Base-by-base conservation (phyloP, 2,888 invertebrate species). In the Lamproptera curius region DNA sequence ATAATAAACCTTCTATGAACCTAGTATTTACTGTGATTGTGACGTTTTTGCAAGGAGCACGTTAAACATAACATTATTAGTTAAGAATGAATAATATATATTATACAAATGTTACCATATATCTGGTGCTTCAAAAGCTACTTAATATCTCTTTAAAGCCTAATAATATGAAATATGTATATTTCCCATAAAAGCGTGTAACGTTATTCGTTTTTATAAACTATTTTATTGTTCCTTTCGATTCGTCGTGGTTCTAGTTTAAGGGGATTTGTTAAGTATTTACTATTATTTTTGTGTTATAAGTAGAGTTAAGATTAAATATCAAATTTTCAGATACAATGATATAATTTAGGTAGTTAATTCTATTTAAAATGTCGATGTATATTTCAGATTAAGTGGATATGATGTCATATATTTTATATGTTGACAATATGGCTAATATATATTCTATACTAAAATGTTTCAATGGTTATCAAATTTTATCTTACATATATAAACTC, bases 21-120 rank as follows among this genome's bases (percentile, higher is more conserved):
- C 9, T 42, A 42, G 34, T 20, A 34, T 15, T 42, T 20, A 13
- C 34, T 42, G 42, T 42, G 42, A 42, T 42, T 11, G 20, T 34
- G 20, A 28, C 23, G 15, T 20, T 20, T 31, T 33, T 41, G 23
- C 2, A 42, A 23, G 34, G 20, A 20, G 33, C 42, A 20, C 42
- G 16, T 42, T 42, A 13, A 33, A 15, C 11, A 33, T n/a, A 13
- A 41, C 13, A 16, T 11, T 40, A 16, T 57, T 52, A 49, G 40
- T 47, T 49, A 48, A 10, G 23, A 46, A 39, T 35, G 45, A 56
- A 41, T 44, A 41, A 48, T 42, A 44, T 39, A 42, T 50, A 16
- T 26, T 53, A 46, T 51, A 42, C 42, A 51, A 46, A 35, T 50
- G 58, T 58, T 58, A 58, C 58, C 58, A 57, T 54, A 42, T 37